A percentile compares a stretch with the other conserved stretches of the same genome.
These are phyloP conservation scores for Protosalanx chinensis DNA, from an alignment of 2,797 vertebrate genomes.

Conservation along the genomic window DNA sequence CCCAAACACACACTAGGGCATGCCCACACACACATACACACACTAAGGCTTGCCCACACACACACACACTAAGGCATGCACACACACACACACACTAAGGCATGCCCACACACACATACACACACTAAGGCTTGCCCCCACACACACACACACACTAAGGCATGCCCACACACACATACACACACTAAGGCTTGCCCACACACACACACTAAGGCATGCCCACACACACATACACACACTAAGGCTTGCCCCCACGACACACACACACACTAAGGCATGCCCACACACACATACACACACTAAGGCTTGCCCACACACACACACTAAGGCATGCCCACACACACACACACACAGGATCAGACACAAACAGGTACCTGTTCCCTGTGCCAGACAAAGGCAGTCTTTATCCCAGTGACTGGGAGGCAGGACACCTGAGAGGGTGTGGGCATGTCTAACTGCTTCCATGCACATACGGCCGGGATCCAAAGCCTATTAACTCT, in stretches of 20 bases:
- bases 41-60: background rate
- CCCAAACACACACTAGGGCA: background rate
- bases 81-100: background rate
- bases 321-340: background rate
- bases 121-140: constrained; percentile 9
- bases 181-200: background rate
- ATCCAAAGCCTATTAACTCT: constrained; percentile 20
- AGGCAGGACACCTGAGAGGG: constrained; percentile 1
- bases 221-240: constrained; percentile 16
- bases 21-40: background rate
- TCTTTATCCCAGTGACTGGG: constrained; percentile 9
- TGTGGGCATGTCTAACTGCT: background rate
- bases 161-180: background rate
- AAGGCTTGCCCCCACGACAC: constrained; percentile 3
- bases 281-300: constrained; percentile 9
- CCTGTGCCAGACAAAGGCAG: constrained; percentile 19
- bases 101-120: background rate
- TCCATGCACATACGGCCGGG: constrained; percentile 9
- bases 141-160: background rate
- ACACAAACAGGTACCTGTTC: constrained; percentile 15
- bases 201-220: background rate
- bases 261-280: background rate
- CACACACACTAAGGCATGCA: constrained; percentile 18
- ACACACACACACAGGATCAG: background rate
- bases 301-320: constrained; percentile 6